Evolutionary conservation across 2,888 invertebrate genomes (phyloP).

Genomic region (Drosophila parthenogenetica): DNA sequence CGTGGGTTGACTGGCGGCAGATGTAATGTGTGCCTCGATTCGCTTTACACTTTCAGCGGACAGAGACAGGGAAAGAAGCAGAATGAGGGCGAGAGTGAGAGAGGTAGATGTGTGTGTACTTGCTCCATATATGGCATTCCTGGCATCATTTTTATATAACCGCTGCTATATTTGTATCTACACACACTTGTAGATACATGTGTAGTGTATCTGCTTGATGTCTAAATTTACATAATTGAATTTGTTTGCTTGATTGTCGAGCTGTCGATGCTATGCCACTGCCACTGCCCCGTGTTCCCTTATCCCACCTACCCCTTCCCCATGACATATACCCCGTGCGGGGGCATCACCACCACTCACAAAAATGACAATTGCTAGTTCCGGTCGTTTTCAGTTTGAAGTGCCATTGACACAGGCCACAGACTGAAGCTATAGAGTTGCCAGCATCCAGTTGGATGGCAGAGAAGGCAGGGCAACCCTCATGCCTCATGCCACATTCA

Average conservation of each 20-base stretch:
- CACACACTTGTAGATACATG: constrained; percentile 4
- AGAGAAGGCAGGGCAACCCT: constrained; percentile 33
- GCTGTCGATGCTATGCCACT: constrained; percentile 71
- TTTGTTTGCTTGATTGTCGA: constrained; percentile 85
- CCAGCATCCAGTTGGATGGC: background rate
- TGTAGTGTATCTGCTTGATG: constrained; percentile 68
- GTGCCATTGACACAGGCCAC: constrained; percentile 75
- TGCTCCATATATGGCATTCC: constrained; percentile 67
- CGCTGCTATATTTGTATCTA: constrained; percentile 27
- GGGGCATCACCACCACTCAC: constrained; percentile 64
- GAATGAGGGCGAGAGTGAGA: constrained; percentile 1
- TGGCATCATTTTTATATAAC: constrained; percentile 68
- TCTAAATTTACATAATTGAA: constrained; percentile 84
- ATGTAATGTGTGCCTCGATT: constrained; percentile 65
- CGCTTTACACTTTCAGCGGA: constrained; percentile 64
- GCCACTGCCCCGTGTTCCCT: background rate
- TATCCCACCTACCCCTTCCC: background rate
- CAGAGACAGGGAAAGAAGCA: constrained; percentile 5
- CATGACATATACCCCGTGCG: constrained; percentile 44
- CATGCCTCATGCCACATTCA: constrained; percentile 28
- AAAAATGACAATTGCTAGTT: constrained; percentile 83
- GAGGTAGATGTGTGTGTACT: constrained; percentile 35
- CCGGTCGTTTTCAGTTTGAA: constrained; percentile 82
- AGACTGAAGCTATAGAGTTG: constrained; percentile 15
- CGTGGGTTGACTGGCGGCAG: constrained; percentile 62